Evolutionary conservation across 2,888 invertebrate genomes (phyloP).

Genomic region (Vanessa cardui): DNA sequence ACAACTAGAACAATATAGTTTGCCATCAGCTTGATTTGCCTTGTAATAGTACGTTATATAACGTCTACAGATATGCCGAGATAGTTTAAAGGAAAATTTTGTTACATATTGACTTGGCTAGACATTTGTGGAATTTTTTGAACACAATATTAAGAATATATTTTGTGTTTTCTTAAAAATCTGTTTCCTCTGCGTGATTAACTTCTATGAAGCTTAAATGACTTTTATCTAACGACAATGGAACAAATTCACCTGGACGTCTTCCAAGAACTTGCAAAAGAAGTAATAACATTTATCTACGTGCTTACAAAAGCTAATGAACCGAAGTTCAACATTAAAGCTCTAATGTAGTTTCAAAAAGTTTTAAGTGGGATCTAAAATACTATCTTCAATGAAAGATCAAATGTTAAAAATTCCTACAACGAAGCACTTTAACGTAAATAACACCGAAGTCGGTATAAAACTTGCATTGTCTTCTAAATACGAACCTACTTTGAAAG

Average conservation of each 20-base stretch:
- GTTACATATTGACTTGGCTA: too few relatives aligned
- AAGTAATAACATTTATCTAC: slow-evolving; percentile 39
- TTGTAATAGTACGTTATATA: too few relatives aligned
- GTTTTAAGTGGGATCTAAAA: slow-evolving; percentile 18
- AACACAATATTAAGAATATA: too few relatives aligned
- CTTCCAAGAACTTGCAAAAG: slow-evolving; percentile 34
- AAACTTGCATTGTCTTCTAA: neutral
- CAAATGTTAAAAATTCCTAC: neutral
- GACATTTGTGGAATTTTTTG: too few relatives aligned
- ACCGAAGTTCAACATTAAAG: slow-evolving; percentile 28
- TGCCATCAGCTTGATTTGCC: too few relatives aligned
- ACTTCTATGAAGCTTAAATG: slow-evolving; percentile 23
- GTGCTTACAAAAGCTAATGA: slow-evolving; percentile 37
- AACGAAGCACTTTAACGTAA: neutral
- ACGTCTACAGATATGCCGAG: too few relatives aligned
- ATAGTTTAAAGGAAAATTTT: too few relatives aligned
- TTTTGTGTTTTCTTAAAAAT: neutral
- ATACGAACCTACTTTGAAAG: neutral
- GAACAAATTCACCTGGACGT: slow-evolving; percentile 29
- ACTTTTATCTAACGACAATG: slow-evolving; percentile 21
- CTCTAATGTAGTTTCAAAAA: slow-evolving; percentile 25
- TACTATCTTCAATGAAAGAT: neutral
- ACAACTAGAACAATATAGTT: too few relatives aligned
- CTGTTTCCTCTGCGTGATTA: slow-evolving; percentile 17
- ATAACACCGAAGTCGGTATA: neutral